Conservation (phyloP, 2,888 invertebrate species). For the Melinaea marsaeus region DNA sequence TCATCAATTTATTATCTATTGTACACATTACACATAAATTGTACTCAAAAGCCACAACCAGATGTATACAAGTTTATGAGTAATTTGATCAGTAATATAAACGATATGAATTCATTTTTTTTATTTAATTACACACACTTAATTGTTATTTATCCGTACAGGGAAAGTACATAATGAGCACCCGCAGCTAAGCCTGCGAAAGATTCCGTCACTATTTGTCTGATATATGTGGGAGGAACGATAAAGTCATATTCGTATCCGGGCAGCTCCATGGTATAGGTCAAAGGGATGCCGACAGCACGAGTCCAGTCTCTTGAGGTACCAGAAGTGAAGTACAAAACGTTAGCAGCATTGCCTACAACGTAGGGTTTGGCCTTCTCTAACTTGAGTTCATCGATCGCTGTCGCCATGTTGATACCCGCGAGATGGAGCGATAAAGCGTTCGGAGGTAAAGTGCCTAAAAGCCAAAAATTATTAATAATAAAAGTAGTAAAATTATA, state of each 20-base stretch:
- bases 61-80: no score
- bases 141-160: slow-evolving; percentile 11
- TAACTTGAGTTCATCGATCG: slow-evolving; percentile 64
- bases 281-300: slow-evolving; percentile 75
- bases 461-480: neutral
- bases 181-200: slow-evolving; percentile 77
- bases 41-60: no score
- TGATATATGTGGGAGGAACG: slow-evolving; percentile 74
- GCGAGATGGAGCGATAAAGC: slow-evolving; percentile 63
- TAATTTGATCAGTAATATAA: no score
- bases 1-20: no score
- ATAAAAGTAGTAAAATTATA: neutral
- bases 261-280: slow-evolving; percentile 83
- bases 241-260: slow-evolving; percentile 77
- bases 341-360: slow-evolving; percentile 76
- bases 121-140: no score
- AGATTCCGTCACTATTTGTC: slow-evolving; percentile 78
- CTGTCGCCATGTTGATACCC: slow-evolving; percentile 61
- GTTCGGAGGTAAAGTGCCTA: slow-evolving; percentile 73
- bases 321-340: slow-evolving; percentile 80
- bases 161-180: slow-evolving; percentile 47
- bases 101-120: no score
- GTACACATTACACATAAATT: no score
- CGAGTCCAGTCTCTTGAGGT: slow-evolving; percentile 84
- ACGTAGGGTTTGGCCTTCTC: slow-evolving; percentile 64